These are phyloP conservation scores for Chrysopilus asiliformis DNA, from an alignment of 2,888 invertebrate genomes.

Conservation along the genomic window DNA sequence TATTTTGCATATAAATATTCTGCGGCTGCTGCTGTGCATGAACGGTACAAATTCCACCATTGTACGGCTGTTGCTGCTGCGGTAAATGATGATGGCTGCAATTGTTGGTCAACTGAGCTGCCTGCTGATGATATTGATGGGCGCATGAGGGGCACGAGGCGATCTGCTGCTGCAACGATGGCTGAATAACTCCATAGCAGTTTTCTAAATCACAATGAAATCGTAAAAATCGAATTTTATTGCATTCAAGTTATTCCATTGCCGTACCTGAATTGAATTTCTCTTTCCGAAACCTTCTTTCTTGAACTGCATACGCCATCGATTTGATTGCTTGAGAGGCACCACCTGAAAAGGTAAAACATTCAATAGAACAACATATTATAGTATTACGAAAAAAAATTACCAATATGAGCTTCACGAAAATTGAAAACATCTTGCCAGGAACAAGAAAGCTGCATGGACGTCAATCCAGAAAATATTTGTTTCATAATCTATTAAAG, in stretches of 20 bases:
- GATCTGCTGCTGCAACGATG: slow-evolving; percentile 12
- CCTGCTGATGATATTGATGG: slow-evolving; percentile 9
- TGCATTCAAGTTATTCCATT: too few species aligned
- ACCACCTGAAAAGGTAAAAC: slow-evolving; percentile 19
- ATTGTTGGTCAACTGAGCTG: slow-evolving; percentile 6
- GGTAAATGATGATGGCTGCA: slow-evolving; percentile 14
- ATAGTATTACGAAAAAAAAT: slow-evolving; percentile 1
- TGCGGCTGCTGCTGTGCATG: slow-evolving; percentile 10
- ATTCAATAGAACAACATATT: not conserved
- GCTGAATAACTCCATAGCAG: slow-evolving; percentile 17
- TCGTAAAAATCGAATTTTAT: too few species aligned
- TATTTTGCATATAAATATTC: slow-evolving; percentile 10
- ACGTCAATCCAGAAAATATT: slow-evolving; percentile 58
- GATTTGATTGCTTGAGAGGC: slow-evolving; percentile 28
- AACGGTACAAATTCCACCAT: slow-evolving; percentile 18
- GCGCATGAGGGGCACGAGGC: slow-evolving; percentile 11
- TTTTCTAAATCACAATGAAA: too few species aligned
- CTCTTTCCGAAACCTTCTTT: slow-evolving; percentile 26
- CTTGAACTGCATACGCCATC: slow-evolving; percentile 25
- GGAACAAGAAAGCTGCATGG: slow-evolving; percentile 39
- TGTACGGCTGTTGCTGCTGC: slow-evolving; percentile 5
- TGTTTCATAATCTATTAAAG: slow-evolving; percentile 51
- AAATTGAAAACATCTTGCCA: slow-evolving; percentile 51
- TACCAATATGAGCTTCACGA: slow-evolving; percentile 30
- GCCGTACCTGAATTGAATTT: slow-evolving; percentile 14